These are phyloP conservation scores for Pollachius pollachius DNA, from an alignment of 2,113 vertebrate genomes.

Conservation along the genomic window DNA sequence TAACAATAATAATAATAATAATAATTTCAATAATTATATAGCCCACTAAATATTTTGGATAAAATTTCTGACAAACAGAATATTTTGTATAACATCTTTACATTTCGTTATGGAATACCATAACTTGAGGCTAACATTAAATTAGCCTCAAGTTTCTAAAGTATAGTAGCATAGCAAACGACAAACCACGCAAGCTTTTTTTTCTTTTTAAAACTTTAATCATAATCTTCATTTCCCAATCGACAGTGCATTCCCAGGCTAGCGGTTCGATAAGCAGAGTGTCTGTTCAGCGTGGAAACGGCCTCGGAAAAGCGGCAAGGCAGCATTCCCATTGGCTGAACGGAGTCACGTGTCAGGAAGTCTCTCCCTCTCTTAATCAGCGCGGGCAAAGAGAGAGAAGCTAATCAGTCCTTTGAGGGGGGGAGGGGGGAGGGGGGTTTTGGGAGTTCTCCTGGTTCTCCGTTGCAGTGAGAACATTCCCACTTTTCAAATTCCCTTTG, in stretches of 20 bases:
- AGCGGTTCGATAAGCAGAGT: slow-evolving; percentile 66
- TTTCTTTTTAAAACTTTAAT: slow-evolving; percentile 73
- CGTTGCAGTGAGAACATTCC: background rate
- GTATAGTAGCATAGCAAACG: background rate
- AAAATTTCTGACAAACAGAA: too few relatives aligned
- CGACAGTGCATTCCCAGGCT: slow-evolving; percentile 75
- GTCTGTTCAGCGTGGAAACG: slow-evolving; percentile 35
- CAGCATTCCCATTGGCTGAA: slow-evolving; percentile 31
- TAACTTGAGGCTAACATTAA: too few relatives aligned
- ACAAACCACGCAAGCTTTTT: background rate
- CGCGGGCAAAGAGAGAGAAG: slow-evolving; percentile 20
- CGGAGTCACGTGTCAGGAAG: slow-evolving; percentile 28
- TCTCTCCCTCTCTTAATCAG: slow-evolving; percentile 29
- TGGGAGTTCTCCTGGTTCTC: slow-evolving; percentile 24
- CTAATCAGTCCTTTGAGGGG: background rate
- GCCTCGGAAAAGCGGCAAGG: slow-evolving; percentile 43
- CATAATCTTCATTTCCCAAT: slow-evolving; percentile 67
- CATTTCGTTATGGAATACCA: background rate
- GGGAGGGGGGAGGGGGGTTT: background rate
- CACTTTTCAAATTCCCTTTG: too few relatives aligned
- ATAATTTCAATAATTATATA: too few relatives aligned
- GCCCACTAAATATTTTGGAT: too few relatives aligned
- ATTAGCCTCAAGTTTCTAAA: background rate
- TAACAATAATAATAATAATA: too few relatives aligned
- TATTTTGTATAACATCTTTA: background rate